Evolutionary conservation across 2,797 vertebrate species (phyloP).

Genomic region (Tiaroga cobitis): DNA sequence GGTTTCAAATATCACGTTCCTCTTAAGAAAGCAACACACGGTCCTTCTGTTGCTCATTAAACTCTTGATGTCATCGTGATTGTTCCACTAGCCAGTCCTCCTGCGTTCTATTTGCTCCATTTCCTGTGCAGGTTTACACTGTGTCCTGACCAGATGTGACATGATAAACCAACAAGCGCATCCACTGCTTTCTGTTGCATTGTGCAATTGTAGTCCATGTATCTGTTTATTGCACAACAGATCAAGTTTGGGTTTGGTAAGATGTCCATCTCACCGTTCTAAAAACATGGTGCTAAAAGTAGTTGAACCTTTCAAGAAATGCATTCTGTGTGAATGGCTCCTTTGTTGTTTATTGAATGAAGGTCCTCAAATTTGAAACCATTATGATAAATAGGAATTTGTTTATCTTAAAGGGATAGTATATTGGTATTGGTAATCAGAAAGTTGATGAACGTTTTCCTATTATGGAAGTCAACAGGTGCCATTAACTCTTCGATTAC

Average conservation of each 20-base stretch:
- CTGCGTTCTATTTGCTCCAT: conserved; percentile 23
- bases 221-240: not conserved
- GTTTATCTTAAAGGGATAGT: too few relatives aligned
- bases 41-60: conserved; percentile 46
- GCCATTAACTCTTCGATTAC: too few relatives aligned
- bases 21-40: conserved; percentile 27
- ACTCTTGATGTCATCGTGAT: conserved; percentile 41
- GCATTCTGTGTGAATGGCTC: too few relatives aligned
- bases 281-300: too few relatives aligned
- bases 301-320: too few relatives aligned
- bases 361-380: too few relatives aligned
- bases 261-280: too few relatives aligned
- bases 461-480: too few relatives aligned
- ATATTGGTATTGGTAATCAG: too few relatives aligned
- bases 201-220: not conserved
- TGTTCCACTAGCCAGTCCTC: conserved; percentile 41
- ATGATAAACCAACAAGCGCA: not conserved
- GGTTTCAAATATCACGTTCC: conserved; percentile 28
- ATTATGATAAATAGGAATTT: too few relatives aligned
- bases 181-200: not conserved
- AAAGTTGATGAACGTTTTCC: too few relatives aligned
- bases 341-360: too few relatives aligned
- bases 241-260: not conserved
- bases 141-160: conserved; percentile 12
- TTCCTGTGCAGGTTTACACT: conserved; percentile 17